phyloP scores from a whole-genome alignment of 2,888 invertebrate species.

The Polietes domitor region DNA sequence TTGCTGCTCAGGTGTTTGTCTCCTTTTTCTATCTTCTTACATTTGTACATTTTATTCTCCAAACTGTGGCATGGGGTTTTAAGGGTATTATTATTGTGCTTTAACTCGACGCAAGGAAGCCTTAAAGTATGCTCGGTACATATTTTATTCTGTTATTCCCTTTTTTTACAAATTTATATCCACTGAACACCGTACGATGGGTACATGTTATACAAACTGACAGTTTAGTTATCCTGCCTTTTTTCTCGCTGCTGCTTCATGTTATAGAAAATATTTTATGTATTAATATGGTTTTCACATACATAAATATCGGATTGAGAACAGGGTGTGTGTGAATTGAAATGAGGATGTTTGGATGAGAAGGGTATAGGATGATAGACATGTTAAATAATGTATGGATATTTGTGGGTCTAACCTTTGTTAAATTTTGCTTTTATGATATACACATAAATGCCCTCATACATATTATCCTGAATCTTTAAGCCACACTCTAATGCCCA shows the following conservation, averaged over 20 bases:
- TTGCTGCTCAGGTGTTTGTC: conserved; percentile 25
- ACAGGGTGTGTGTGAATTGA: not conserved
- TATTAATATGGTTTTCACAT: conserved; percentile 19
- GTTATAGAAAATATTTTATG: conserved; percentile 21
- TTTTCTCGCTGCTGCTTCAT: conserved; percentile 11
- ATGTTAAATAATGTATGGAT: no score
- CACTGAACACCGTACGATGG: not conserved
- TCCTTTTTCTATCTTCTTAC: conserved; percentile 22
- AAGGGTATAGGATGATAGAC: no score
- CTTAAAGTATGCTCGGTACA: conserved; percentile 56
- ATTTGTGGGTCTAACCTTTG: no score
- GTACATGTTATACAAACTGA: conserved; percentile 24
- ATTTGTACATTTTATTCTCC: no score
- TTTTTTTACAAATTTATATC: not conserved
- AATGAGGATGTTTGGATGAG: no score
- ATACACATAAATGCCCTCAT: no score
- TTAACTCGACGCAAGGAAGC: conserved; percentile 15
- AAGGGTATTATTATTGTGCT: not conserved
- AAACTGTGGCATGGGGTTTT: not conserved
- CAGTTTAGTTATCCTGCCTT: conserved; percentile 16
- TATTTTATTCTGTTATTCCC: conserved; percentile 16
- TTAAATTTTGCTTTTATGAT: no score
- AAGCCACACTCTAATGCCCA: no score
- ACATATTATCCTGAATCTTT: no score
- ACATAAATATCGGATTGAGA: conserved; percentile 6